Conservation (phyloP, 2,888 invertebrate genomes). For the Eucriotettix oculatus region DNA sequence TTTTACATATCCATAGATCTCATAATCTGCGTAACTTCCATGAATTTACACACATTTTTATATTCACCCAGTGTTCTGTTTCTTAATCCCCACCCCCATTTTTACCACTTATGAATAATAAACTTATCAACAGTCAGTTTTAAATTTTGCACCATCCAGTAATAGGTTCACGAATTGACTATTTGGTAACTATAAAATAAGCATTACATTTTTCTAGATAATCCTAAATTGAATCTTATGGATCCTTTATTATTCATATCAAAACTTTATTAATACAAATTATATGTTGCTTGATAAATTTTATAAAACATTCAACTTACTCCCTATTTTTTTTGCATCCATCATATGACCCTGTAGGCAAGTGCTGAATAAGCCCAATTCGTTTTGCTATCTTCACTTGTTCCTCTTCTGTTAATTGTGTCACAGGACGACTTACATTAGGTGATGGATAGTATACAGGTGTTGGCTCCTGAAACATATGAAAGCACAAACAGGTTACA, state of each 20-base stretch:
- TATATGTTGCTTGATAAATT: neutral
- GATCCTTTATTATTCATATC: neutral
- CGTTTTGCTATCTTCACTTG: constrained; percentile 75
- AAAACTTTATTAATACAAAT: neutral
- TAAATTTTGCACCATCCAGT: too few relatives aligned
- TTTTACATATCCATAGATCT: too few relatives aligned
- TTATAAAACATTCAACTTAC: constrained; percentile 14
- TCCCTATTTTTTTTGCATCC: constrained; percentile 58
- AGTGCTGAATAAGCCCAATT: constrained; percentile 72
- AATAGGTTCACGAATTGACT: too few relatives aligned
- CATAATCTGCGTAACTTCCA: too few relatives aligned
- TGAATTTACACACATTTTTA: too few relatives aligned
- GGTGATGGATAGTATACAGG: constrained; percentile 52
- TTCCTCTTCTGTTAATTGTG: constrained; percentile 60
- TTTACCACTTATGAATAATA: too few relatives aligned
- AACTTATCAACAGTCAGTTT: too few relatives aligned
- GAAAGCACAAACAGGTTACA: too few relatives aligned
- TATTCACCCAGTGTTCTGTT: too few relatives aligned
- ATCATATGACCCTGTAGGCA: constrained; percentile 71
- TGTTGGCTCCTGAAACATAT: constrained; percentile 29
- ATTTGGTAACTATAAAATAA: too few relatives aligned
- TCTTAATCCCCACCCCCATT: too few relatives aligned
- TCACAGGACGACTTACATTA: constrained; percentile 40
- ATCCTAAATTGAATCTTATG: neutral
- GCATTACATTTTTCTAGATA: too few relatives aligned